Evolutionary conservation across 2,888 invertebrate genomes (phyloP).

Genomic region (Rhingia campestris): DNA sequence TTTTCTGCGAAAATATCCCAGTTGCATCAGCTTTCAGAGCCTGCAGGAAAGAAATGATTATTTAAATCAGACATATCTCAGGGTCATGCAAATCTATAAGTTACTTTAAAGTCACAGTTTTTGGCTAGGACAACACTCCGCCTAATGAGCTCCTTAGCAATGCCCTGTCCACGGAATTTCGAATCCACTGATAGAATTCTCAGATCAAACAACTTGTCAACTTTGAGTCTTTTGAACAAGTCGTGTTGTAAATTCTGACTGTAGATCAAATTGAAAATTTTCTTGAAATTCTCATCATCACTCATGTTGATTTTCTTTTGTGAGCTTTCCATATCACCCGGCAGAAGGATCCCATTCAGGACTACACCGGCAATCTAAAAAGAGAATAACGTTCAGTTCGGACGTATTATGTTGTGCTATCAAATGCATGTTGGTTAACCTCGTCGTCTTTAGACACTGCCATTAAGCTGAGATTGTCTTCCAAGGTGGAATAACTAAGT

Average conservation of each 20-base stretch:
- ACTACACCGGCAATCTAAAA: conserved; percentile 90
- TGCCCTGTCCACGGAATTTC: conserved; percentile 87
- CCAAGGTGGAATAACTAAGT: conserved; percentile 88
- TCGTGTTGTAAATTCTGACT: conserved; percentile 87
- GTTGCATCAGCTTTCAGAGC: conserved; percentile 92
- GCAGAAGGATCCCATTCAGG: conserved; percentile 89
- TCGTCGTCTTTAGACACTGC: conserved; percentile 86
- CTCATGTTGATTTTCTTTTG: conserved; percentile 86
- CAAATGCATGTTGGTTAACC: conserved; percentile 82
- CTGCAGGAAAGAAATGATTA: conserved; percentile 81
- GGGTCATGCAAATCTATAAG: no score
- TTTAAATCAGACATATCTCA: not conserved
- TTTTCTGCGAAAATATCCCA: conserved; percentile 90
- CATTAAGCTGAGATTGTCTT: conserved; percentile 89
- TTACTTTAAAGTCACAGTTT: conserved; percentile 88
- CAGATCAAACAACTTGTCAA: conserved; percentile 90
- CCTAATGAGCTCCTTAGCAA: conserved; percentile 88
- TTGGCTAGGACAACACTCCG: conserved; percentile 87
- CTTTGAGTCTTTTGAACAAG: conserved; percentile 87
- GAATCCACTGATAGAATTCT: conserved; percentile 90
- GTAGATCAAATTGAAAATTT: conserved; percentile 90
- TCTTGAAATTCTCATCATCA: conserved; percentile 88
- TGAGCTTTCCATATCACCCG: conserved; percentile 88
- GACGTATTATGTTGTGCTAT: not conserved
- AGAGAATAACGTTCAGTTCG: conserved; percentile 45